A percentile compares a stretch with the other conserved stretches of the same genome.
phyloP scores from a whole-genome alignment of 2,888 invertebrate species.

The Amitus sp. region DNA sequence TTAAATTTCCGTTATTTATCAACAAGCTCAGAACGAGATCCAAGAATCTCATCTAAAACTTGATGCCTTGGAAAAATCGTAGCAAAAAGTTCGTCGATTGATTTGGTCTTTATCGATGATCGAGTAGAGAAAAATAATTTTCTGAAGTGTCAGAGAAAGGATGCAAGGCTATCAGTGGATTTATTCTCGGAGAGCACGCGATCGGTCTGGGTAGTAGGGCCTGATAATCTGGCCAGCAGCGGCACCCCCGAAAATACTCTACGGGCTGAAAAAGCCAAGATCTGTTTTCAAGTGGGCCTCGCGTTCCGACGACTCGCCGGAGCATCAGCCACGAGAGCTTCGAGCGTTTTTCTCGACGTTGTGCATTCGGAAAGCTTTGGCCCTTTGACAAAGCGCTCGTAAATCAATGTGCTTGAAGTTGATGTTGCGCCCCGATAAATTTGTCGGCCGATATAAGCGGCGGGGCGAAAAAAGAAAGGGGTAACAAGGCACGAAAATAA shows the following conservation, averaged over 20 bases:
- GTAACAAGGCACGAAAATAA: slow-evolving; percentile 11
- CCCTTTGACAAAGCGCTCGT: not conserved
- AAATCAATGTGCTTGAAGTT: not conserved
- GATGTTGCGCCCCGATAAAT: not conserved
- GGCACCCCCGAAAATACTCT: slow-evolving; percentile 11
- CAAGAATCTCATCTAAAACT: too few relatives aligned
- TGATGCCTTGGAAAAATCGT: too few relatives aligned
- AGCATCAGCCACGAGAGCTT: too few relatives aligned
- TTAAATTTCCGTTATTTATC: too few relatives aligned
- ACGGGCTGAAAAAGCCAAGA: slow-evolving; percentile 6
- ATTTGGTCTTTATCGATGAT: too few relatives aligned
- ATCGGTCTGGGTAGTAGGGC: slow-evolving; percentile 30
- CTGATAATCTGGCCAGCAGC: slow-evolving; percentile 23
- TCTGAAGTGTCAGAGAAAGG: slow-evolving; percentile 9
- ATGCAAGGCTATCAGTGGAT: slow-evolving; percentile 21
- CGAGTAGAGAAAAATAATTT: slow-evolving; percentile 30
- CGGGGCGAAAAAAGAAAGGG: not conserved
- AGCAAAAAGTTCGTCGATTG: too few relatives aligned
- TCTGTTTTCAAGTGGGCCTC: slow-evolving; percentile 23
- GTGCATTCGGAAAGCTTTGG: not conserved
- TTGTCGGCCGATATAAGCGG: not conserved
- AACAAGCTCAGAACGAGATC: too few relatives aligned
- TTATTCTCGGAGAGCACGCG: slow-evolving; percentile 27
- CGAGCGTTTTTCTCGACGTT: too few relatives aligned
- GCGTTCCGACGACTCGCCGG: too few relatives aligned